phyloP scores from a whole-genome alignment of 2,888 invertebrate species.

The Bellardia pandia region DNA sequence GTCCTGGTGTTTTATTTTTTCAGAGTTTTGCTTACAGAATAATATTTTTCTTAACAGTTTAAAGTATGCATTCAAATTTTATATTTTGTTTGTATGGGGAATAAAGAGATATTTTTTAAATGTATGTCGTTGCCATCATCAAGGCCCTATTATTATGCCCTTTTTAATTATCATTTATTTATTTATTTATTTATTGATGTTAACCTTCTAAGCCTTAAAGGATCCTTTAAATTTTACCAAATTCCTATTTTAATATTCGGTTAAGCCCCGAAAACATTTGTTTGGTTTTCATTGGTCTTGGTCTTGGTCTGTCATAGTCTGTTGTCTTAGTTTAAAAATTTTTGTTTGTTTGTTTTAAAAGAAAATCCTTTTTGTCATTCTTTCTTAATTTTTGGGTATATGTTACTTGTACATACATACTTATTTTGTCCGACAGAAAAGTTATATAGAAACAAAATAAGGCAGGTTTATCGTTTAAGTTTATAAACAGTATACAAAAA shows the following conservation, averaged over 20 bases:
- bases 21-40: neutral
- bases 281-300: conserved; percentile 17
- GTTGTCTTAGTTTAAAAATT: neutral
- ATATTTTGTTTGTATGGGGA: neutral
- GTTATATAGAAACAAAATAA: conserved; percentile 48
- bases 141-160: too few relatives aligned
- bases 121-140: too few relatives aligned
- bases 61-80: neutral
- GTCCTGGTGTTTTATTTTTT: neutral
- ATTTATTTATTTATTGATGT: neutral
- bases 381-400: neutral
- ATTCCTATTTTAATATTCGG: neutral
- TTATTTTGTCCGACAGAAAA: neutral
- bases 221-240: neutral
- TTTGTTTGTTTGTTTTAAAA: conserved; percentile 32
- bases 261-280: conserved; percentile 6
- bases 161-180: too few relatives aligned
- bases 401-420: neutral
- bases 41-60: neutral
- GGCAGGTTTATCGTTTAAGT: conserved; percentile 50
- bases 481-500: neutral
- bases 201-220: neutral
- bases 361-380: conserved; percentile 23
- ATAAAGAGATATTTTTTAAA: too few relatives aligned
- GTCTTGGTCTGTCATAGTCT: conserved; percentile 10